Evolutionary conservation across 2,113 vertebrate species (phyloP), one percentile per base, ranked within the genome.

Genomic region (Mixornis gularis): DNA sequence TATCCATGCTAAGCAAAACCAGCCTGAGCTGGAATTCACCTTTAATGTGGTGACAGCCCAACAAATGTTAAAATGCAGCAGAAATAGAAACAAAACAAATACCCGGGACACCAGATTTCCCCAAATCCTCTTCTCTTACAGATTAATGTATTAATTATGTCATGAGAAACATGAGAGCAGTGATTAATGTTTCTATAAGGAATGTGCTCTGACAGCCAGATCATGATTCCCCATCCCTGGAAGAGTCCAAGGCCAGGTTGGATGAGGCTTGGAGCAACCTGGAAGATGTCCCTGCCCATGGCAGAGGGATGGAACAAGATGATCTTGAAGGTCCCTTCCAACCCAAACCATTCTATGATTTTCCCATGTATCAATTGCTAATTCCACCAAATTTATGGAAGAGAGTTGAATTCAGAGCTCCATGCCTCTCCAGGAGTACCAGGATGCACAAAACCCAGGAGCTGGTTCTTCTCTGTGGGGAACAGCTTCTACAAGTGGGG

Each of bases 381-480:
- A 63, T 74, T 77, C 32, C 56, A 27, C 6, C 38, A 13, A 25
- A 44, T 88, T 73, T 29, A 10, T 26, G 41, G 64, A 53, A 69
- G 8, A 30, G 22, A 24, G 15, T 5, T 20, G 51, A 69, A 80
- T 51, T 65, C 46, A 27, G n/a, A 64, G 13, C 22, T 70, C 32
- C 29, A 1, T 27, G 5, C 3, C 29, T 11, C 10, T 65, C 34
- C 43, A 60, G 46, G 13, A 30, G 7, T 17, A 26, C 15, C 5
- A 13, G 3, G 10, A 53, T 17, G 7, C n/a, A 51, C 13, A 41
- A 90, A 78, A 17, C 7, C 4, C 44, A 26, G 20, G 13, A 17
- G 6, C 0, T 80, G 43, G 2, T 0, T 76, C 27, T 38, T 69
- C 11, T 56, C 25, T 56, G 7, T 13, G n/a, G 64, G 43, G 15